A percentile compares a stretch with the other conserved stretches of the same genome.
Evolutionary conservation across 2,113 vertebrate genomes (phyloP).

Genomic region (Thoracochromis brauschi): DNA sequence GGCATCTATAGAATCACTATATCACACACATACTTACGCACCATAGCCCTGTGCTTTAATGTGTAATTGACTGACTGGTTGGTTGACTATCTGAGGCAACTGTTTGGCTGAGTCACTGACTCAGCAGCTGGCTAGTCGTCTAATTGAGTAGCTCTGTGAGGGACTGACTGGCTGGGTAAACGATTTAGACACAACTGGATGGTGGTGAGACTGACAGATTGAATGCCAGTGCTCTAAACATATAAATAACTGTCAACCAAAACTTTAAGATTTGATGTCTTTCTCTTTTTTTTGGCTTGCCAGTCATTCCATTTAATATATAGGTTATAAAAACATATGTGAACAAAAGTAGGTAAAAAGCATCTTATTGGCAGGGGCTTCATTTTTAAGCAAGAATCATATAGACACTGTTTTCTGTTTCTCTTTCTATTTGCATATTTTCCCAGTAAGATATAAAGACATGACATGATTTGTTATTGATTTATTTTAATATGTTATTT

Average conservation of each 20-base stretch:
- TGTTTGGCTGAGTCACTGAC: slow-evolving; percentile 31
- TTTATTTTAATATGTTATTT: not conserved
- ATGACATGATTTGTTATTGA: not conserved
- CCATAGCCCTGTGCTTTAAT: not conserved
- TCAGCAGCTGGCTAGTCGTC: slow-evolving; percentile 33
- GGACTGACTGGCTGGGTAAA: slow-evolving; percentile 33
- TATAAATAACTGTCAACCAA: not conserved
- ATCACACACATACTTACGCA: not conserved
- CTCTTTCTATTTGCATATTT: not conserved
- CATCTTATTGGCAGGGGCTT: not conserved
- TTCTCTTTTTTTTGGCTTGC: not conserved
- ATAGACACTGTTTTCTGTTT: not conserved
- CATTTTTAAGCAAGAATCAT: not conserved
- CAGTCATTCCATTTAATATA: not conserved
- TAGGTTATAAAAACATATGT: not conserved
- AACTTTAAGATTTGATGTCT: not conserved
- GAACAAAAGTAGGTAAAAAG: not conserved
- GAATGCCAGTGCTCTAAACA: not conserved
- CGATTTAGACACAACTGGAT: not conserved
- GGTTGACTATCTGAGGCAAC: slow-evolving; percentile 23
- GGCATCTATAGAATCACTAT: not conserved
- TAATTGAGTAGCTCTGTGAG: slow-evolving; percentile 41
- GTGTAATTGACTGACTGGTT: slow-evolving; percentile 44
- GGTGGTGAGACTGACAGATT: not conserved
- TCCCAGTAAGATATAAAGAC: not conserved